Evolutionary conservation across 1,140 invertebrate genomes (phyloP), one percentile per base, ranked within the genome.

Genomic region (Mizuhopecten yessoensis): DNA sequence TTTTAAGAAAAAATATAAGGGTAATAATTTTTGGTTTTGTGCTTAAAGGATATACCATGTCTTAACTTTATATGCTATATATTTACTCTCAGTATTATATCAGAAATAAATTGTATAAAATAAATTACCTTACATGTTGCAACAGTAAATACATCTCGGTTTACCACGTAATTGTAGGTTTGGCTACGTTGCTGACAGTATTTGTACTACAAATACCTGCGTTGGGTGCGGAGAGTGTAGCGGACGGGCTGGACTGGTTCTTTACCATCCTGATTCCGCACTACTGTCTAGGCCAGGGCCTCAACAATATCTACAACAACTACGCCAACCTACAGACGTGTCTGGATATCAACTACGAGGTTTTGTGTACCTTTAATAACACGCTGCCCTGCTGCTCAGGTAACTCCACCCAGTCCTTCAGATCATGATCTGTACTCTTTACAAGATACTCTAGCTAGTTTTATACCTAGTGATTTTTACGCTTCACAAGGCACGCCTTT

Each of bases 291-390:
- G 92, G 91, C 0, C 87, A 87, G 23, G 88, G 87, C 7, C 87
- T 93, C 29, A 88, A 86, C 87, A 88, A 90, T 42, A 89, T 94
- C n/a, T 94, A 93, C 86, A 93, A 42, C 45, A 93, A 93, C 88
- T 91, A 91, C 45, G 86, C 34, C 13, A 89, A 93, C 86, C 87
- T 57, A 0, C 87, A 90, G 34, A 33, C 39, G 20, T 93, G 93
- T 88, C 7, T 33, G 0, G 87, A 90, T 33, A 87, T 87, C 20
- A 34, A 34, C 45, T 91, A 93, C 86, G 87, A 34, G 0, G 15
- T 33, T 29, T 87, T 86, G n/a, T 93, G 93, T 88, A 29, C 57
- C 0, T 0, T 75, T 5, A 75, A 75, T 17, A 75, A 75, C n/a
- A 75, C 57, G 11, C 57, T 75, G 23, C 5, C 23, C 11, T 75